phyloP scores from a whole-genome alignment of 2,888 invertebrate species.

The Cordilura impudica region DNA sequence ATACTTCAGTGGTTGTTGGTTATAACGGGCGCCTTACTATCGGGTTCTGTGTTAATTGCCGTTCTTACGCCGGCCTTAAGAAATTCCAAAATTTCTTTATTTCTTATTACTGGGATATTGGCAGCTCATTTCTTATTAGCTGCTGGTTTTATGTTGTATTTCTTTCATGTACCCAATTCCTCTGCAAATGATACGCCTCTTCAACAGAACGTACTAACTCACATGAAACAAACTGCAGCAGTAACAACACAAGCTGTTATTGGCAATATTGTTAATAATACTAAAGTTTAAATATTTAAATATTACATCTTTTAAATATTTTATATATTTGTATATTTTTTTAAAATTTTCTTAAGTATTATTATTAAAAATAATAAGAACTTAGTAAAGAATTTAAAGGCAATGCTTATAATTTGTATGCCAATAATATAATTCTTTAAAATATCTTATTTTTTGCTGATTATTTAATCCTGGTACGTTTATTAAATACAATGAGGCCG shows the following conservation, averaged over 20 bases:
- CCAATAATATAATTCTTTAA: too few species aligned
- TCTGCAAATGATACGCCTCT: neutral
- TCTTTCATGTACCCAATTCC: conserved; percentile 85
- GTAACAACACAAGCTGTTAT: conserved; percentile 47
- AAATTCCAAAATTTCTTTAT: conserved; percentile 82
- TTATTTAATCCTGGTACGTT: too few species aligned
- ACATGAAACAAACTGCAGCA: conserved; percentile 29
- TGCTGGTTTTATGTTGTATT: conserved; percentile 90
- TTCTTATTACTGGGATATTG: conserved; percentile 83
- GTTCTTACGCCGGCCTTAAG: conserved; percentile 88
- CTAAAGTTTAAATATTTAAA: conserved; percentile 40
- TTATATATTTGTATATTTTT: too few species aligned
- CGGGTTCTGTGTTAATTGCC: conserved; percentile 90
- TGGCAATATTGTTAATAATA: conserved; percentile 52
- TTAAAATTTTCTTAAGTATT: neutral
- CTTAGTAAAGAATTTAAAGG: neutral
- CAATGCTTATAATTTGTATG: neutral
- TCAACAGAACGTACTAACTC: conserved; percentile 17
- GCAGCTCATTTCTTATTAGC: conserved; percentile 89
- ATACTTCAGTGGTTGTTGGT: conserved; percentile 94
- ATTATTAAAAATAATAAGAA: neutral
- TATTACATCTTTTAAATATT: too few species aligned
- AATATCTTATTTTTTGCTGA: too few species aligned
- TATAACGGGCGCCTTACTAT: conserved; percentile 87
- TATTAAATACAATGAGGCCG: too few species aligned